Evolutionary conservation across 2,113 vertebrate species (phyloP).

Genomic region (Aramus guarauna): DNA sequence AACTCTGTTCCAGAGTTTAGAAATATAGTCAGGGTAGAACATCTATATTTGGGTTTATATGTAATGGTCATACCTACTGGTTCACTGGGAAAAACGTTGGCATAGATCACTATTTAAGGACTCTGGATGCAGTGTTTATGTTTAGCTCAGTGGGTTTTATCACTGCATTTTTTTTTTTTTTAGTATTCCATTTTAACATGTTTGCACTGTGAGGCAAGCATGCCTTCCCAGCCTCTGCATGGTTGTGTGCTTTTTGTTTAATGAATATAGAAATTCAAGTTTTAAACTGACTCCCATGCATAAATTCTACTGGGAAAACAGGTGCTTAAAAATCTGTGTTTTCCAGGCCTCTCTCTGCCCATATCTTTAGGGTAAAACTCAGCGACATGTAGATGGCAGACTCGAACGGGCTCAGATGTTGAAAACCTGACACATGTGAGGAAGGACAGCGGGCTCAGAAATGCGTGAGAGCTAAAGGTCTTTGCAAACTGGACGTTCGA

Average conservation of each 20-base stretch:
- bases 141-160: background rate
- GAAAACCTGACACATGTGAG: background rate
- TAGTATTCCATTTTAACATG: background rate
- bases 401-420: background rate
- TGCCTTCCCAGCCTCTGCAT: background rate
- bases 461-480: background rate
- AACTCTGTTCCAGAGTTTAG: background rate
- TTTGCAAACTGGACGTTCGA: background rate
- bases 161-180: background rate
- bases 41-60: conserved; percentile 41
- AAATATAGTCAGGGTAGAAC: background rate
- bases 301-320: background rate
- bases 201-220: background rate
- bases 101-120: background rate
- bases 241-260: background rate
- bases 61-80: conserved; percentile 3
- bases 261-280: background rate
- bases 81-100: background rate
- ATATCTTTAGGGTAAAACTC: background rate
- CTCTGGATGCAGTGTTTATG: background rate
- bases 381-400: background rate
- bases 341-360: background rate
- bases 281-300: background rate
- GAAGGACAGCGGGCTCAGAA: background rate
- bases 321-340: background rate